Percentiles rank a stretch among this genome's conserved stretches.
Conservation (phyloP, 1,140 invertebrate species). For the Camponotus pennsylvanicus region DNA sequence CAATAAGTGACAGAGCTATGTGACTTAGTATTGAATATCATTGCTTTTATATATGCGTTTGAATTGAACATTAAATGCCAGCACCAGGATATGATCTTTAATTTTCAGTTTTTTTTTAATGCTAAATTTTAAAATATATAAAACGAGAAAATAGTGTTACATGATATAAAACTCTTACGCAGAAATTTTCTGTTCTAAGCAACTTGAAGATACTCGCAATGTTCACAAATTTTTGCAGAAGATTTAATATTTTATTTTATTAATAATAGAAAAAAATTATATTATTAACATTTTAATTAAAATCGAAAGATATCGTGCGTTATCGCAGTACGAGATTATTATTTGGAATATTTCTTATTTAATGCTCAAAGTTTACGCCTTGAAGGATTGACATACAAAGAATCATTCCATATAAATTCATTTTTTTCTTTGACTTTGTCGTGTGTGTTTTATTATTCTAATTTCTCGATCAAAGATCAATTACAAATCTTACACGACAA, state of each 20-base stretch:
- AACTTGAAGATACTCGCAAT: not conserved
- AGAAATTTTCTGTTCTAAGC: not conserved
- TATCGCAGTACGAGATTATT: not conserved
- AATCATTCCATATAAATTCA: constrained; percentile 23
- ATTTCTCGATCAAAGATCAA: not conserved
- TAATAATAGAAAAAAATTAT: not conserved
- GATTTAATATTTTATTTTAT: not conserved
- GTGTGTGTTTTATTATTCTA: not conserved
- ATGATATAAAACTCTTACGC: not conserved
- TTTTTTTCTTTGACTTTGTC: constrained; percentile 2
- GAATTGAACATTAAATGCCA: constrained; percentile 70
- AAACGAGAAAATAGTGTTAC: constrained; percentile 1
- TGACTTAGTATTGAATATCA: constrained; percentile 66
- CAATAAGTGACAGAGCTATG: constrained; percentile 82
- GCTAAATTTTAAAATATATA: constrained; percentile 8
- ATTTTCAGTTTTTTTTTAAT: not conserved
- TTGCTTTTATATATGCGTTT: constrained; percentile 63
- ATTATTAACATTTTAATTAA: not conserved
- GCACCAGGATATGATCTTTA: constrained; percentile 52
- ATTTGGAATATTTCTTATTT: not conserved
- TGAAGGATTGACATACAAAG: not conserved
- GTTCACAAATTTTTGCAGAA: not conserved
- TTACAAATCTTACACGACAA: constrained; percentile 15
- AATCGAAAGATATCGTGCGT: not conserved
- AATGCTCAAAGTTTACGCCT: not conserved